A percentile compares a stretch with the other conserved stretches of the same genome.
Conservation (phyloP, 2,888 invertebrate genomes). For the Galerucella nymphaeae region DNA sequence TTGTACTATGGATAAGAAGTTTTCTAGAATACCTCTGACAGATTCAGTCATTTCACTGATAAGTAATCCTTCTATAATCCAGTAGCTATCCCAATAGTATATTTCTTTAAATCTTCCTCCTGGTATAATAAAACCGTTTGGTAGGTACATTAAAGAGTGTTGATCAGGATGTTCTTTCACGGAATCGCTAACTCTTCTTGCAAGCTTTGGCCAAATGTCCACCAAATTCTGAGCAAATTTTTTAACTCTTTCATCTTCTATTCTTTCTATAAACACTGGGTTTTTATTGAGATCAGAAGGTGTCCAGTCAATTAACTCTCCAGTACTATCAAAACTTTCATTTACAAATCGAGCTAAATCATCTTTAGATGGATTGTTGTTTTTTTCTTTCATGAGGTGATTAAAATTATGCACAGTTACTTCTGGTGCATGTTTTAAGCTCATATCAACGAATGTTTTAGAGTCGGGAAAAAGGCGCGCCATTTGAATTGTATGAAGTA, state of each 20-base stretch:
- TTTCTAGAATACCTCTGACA: slow-evolving; percentile 79
- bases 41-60: slow-evolving; percentile 81
- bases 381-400: slow-evolving; percentile 66
- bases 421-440: slow-evolving; percentile 63
- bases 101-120: slow-evolving; percentile 79
- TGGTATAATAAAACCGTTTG: slow-evolving; percentile 73
- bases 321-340: slow-evolving; percentile 69
- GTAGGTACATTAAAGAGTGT: slow-evolving; percentile 64
- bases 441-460: slow-evolving; percentile 82
- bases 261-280: slow-evolving; percentile 71
- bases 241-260: slow-evolving; percentile 71
- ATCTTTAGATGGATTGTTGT: slow-evolving; percentile 65
- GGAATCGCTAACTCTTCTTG: slow-evolving; percentile 70
- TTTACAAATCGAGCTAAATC: slow-evolving; percentile 69
- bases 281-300: slow-evolving; percentile 71
- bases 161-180: slow-evolving; percentile 66
- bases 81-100: slow-evolving; percentile 92
- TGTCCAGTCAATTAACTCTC: slow-evolving; percentile 71
- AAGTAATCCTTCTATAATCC: slow-evolving; percentile 82
- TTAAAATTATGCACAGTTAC: slow-evolving; percentile 70
- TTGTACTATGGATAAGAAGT: slow-evolving; percentile 77
- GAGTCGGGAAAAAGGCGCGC: slow-evolving; percentile 78
- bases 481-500: slow-evolving; percentile 79
- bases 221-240: slow-evolving; percentile 74
- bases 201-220: slow-evolving; percentile 72